These are phyloP conservation scores for Sialis lutaria DNA, from an alignment of 2,888 invertebrate genomes.

Conservation along the genomic window DNA sequence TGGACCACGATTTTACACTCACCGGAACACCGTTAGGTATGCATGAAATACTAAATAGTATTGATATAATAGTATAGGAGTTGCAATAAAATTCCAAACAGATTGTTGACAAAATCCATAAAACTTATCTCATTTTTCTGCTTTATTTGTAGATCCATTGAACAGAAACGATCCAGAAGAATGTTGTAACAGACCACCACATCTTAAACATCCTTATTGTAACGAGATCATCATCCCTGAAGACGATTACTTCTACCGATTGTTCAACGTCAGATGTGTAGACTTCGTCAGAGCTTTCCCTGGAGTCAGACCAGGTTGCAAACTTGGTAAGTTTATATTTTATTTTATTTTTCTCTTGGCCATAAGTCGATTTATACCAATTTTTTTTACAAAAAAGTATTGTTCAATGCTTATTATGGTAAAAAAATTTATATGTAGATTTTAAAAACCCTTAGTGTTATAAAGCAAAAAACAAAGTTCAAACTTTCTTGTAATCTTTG, in stretches of 20 bases:
- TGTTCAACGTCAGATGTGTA: conserved; percentile 71
- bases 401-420: too few relatives aligned
- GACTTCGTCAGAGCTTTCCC: conserved; percentile 84
- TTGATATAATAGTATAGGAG: too few relatives aligned
- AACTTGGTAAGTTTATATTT: conserved; percentile 41
- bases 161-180: conserved; percentile 84
- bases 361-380: too few relatives aligned
- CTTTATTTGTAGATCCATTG: conserved; percentile 44
- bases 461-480: background rate
- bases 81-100: background rate
- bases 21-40: conserved; percentile 76
- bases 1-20: conserved; percentile 85
- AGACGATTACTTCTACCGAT: conserved; percentile 78
- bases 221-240: conserved; percentile 77
- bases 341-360: background rate
- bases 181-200: conserved; percentile 67
- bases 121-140: background rate
- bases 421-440: too few relatives aligned
- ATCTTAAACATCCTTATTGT: conserved; percentile 78
- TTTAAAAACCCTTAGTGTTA: too few relatives aligned
- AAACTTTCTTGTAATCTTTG: background rate
- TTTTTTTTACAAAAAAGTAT: too few relatives aligned
- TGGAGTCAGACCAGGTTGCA: conserved; percentile 71
- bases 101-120: background rate
- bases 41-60: conserved; percentile 9